Evolutionary conservation across 2,797 vertebrate genomes (phyloP).

Genomic region (Mastacembelus armatus): DNA sequence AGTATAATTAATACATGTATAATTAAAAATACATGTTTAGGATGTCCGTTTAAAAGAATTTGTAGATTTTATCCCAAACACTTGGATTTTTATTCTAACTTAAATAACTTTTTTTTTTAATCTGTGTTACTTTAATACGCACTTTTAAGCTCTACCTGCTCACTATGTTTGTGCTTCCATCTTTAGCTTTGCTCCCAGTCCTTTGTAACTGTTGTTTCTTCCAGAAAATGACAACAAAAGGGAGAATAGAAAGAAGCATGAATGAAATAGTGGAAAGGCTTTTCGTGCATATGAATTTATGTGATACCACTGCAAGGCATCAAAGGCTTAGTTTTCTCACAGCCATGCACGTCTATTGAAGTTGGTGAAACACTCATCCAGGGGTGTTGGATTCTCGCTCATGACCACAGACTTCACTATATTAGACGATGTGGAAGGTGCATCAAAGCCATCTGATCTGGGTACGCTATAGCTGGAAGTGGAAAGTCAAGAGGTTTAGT

Average conservation of each 20-base stretch:
- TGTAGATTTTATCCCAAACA: not conserved
- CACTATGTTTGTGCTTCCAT: not conserved
- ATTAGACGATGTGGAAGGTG: not conserved
- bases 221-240: conserved; percentile 19
- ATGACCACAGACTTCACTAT: not conserved
- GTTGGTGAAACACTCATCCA: not conserved
- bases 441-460: not conserved
- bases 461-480: too few species aligned
- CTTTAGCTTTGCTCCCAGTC: not conserved
- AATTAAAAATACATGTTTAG: too few species aligned
- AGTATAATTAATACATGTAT: too few species aligned
- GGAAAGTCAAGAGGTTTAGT: not conserved
- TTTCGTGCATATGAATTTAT: not conserved
- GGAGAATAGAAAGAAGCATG: not conserved
- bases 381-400: not conserved
- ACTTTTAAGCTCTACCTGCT: not conserved
- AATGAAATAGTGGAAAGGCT: not conserved
- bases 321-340: not conserved
- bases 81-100: not conserved
- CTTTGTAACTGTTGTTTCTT: not conserved
- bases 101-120: not conserved
- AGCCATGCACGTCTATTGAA: not conserved
- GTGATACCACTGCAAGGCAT: conserved; percentile 15
- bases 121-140: not conserved
- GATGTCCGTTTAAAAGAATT: too few species aligned